Evolutionary conservation across 2,888 invertebrate species (phyloP).

Genomic region (Acrocyrtus sp.): DNA sequence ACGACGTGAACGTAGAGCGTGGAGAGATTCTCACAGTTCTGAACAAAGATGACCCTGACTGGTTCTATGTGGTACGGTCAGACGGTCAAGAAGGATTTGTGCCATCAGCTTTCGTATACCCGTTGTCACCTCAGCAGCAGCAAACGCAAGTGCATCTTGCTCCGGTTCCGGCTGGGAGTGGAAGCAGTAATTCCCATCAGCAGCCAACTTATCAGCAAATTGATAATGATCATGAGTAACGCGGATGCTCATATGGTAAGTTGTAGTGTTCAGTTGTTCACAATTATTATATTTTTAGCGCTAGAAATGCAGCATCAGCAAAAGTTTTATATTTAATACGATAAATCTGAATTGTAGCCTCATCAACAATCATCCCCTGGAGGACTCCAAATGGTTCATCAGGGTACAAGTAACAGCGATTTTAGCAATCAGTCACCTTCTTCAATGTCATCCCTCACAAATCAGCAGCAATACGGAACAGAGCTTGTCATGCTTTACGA

Average conservation of each 20-base stretch:
- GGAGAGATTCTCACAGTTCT: constrained; percentile 96
- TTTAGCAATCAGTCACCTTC: constrained; percentile 14
- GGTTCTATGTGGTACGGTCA: constrained; percentile 95
- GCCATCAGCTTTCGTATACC: constrained; percentile 83
- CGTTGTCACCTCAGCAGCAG: constrained; percentile 66
- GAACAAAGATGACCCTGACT: constrained; percentile 93
- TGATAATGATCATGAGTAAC: constrained; percentile 20
- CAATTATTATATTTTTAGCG: no score
- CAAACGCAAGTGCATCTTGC: neutral
- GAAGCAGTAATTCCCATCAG: constrained; percentile 2
- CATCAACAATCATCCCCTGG: no score
- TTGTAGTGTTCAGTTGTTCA: no score
- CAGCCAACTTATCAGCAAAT: constrained; percentile 43
- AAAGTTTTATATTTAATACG: no score
- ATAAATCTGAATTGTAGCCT: no score
- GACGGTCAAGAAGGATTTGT: constrained; percentile 92
- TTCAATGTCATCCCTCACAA: constrained; percentile 1
- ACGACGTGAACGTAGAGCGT: constrained; percentile 91
- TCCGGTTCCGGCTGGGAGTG: no score
- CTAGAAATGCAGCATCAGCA: no score
- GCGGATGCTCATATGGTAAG: constrained; percentile 2
- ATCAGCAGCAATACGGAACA: constrained; percentile 71
- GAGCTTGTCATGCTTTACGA: constrained; percentile 95
- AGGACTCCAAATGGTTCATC: no score
- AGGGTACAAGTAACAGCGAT: no score